These are phyloP conservation scores for Anorthoa munda DNA, from an alignment of 2,888 invertebrate species.

Conservation along the genomic window DNA sequence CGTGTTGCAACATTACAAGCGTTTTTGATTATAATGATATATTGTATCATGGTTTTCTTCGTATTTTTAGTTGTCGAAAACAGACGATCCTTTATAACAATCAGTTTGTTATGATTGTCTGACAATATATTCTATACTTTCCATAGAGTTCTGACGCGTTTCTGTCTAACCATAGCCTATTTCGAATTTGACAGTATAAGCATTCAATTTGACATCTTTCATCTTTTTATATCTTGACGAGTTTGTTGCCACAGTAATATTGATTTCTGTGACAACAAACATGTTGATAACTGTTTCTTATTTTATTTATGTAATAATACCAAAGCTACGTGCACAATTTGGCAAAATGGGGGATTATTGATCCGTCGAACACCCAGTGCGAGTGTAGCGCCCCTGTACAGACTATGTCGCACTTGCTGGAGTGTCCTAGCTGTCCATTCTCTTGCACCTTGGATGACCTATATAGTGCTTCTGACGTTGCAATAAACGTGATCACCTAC, in stretches of 20 bases:
- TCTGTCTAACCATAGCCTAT: neutral
- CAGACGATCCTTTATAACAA: neutral
- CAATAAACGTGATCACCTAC: no score
- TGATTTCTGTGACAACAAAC: no score
- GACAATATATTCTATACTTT: constrained; percentile 9
- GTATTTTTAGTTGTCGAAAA: neutral
- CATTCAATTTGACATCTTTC: neutral
- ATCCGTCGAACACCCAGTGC: no score
- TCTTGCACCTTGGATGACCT: no score
- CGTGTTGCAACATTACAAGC: constrained; percentile 3
- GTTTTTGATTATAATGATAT: constrained; percentile 7
- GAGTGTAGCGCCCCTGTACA: no score
- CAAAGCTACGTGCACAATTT: no score
- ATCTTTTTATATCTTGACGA: neutral
- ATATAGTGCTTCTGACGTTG: no score
- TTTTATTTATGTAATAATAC: neutral
- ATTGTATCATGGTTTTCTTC: neutral
- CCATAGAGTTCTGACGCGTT: neutral
- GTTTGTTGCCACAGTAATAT: neutral
- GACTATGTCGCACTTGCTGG: no score
- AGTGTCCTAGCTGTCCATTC: no score
- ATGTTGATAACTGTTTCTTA: neutral
- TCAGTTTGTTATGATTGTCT: neutral
- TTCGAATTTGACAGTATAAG: neutral
- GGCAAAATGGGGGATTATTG: no score